A percentile compares a stretch with the other conserved stretches of the same genome.
These are phyloP conservation scores for Resseliella maxima DNA, from an alignment of 2,888 invertebrate genomes.

Conservation along the genomic window DNA sequence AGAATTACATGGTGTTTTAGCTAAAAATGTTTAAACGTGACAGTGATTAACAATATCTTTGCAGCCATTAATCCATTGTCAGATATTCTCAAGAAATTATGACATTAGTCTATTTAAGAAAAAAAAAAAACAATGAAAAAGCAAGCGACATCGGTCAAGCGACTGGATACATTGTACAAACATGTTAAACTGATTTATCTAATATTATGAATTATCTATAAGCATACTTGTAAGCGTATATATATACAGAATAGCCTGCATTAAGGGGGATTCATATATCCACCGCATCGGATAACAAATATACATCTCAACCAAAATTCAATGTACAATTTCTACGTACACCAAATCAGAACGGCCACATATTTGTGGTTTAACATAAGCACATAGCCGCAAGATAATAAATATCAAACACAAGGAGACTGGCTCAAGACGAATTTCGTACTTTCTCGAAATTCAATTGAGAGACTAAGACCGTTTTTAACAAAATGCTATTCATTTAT, in stretches of 20 bases:
- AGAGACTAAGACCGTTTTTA: background rate
- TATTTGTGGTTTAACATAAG: conserved; percentile 49
- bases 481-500: background rate
- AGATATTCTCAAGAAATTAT: conserved; percentile 21
- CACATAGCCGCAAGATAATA: conserved; percentile 46
- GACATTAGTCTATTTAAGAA: background rate
- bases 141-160: conserved; percentile 4
- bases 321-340: background rate
- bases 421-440: background rate
- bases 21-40: conserved; percentile 16
- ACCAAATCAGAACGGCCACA: background rate
- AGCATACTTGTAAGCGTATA: conserved; percentile 32
- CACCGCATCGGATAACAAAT: background rate
- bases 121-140: background rate
- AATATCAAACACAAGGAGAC: background rate
- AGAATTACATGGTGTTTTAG: background rate
- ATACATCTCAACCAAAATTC: background rate
- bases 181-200: conserved; percentile 32
- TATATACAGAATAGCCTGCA: conserved; percentile 22
- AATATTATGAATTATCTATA: conserved; percentile 35
- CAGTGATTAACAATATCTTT: conserved; percentile 28
- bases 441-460: background rate
- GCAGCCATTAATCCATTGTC: conserved; percentile 11
- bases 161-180: background rate
- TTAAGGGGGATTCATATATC: conserved; percentile 35